A percentile compares a stretch with the other conserved stretches of the same genome.
Evolutionary conservation across 2,888 invertebrate species (phyloP).

Genomic region (Anthrax anthrax): DNA sequence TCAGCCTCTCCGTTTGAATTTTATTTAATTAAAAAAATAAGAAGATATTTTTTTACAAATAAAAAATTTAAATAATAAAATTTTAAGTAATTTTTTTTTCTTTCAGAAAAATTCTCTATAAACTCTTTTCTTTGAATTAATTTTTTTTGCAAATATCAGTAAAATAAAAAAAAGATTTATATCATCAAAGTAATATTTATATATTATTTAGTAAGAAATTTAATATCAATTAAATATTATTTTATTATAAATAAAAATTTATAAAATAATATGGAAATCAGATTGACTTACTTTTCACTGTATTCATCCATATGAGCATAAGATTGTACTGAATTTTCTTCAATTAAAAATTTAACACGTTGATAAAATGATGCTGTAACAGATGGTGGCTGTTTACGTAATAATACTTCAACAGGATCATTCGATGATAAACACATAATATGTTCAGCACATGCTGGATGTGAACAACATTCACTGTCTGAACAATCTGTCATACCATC

Average conservation of each 20-base stretch:
- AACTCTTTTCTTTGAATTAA: too few relatives aligned
- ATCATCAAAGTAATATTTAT: too few relatives aligned
- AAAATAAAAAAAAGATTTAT: too few relatives aligned
- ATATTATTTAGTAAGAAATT: too few relatives aligned
- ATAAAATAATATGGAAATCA: constrained; percentile 15
- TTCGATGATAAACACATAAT: constrained; percentile 93
- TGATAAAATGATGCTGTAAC: constrained; percentile 97
- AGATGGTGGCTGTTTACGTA: constrained; percentile 90
- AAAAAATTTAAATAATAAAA: too few relatives aligned
- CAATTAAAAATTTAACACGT: constrained; percentile 92
- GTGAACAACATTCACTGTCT: constrained; percentile 95
- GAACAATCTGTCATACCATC: constrained; percentile 98
- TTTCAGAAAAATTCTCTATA: too few relatives aligned
- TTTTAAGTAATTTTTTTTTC: too few relatives aligned
- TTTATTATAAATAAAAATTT: not conserved
- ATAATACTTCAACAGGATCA: constrained; percentile 90
- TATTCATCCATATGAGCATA: constrained; percentile 96
- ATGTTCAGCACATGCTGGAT: constrained; percentile 72
- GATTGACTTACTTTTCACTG: constrained; percentile 83
- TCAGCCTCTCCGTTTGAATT: too few relatives aligned
- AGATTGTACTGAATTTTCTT: constrained; percentile 96
- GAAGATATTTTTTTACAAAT: too few relatives aligned
- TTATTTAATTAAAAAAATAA: too few relatives aligned
- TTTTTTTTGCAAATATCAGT: too few relatives aligned
- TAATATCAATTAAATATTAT: too few relatives aligned